Evolutionary conservation across 2,888 invertebrate genomes (phyloP).

Genomic region (Epinotia ramella): DNA sequence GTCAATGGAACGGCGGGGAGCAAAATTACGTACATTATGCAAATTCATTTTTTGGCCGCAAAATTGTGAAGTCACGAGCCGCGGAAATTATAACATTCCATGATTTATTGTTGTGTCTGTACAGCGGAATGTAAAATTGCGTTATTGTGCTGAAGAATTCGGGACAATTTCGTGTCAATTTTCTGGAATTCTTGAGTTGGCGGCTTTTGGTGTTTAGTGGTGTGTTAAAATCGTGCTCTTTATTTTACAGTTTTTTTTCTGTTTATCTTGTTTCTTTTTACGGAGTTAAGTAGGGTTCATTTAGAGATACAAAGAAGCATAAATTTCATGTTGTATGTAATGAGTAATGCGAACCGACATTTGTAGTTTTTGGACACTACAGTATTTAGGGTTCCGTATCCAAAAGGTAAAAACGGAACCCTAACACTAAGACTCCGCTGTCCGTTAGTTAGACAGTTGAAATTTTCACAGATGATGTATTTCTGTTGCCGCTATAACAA

Average conservation of each 20-base stretch:
- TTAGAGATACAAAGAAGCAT: not conserved
- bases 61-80: conserved; percentile 51
- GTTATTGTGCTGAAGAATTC: conserved; percentile 59
- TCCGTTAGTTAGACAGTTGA: too few species aligned
- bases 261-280: not conserved
- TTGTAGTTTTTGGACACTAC: too few species aligned
- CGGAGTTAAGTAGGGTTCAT: not conserved
- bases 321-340: too few species aligned
- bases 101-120: conserved; percentile 47
- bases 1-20: conserved; percentile 39
- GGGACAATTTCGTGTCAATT: conserved; percentile 53
- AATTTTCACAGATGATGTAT: too few species aligned
- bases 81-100: conserved; percentile 57
- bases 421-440: too few species aligned
- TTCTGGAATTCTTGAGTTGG: conserved; percentile 49
- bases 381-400: too few species aligned
- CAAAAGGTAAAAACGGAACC: too few species aligned
- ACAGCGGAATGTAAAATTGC: conserved; percentile 62
- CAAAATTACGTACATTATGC: conserved; percentile 74
- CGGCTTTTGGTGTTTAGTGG: conserved; percentile 47
- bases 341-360: too few species aligned
- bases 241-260: not conserved
- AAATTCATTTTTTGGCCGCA: conserved; percentile 63
- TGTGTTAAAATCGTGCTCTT: not conserved
- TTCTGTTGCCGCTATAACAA: too few species aligned